Conservation (phyloP, 2,113 vertebrate genomes). For the Paracanthobrama guichenoti region DNA sequence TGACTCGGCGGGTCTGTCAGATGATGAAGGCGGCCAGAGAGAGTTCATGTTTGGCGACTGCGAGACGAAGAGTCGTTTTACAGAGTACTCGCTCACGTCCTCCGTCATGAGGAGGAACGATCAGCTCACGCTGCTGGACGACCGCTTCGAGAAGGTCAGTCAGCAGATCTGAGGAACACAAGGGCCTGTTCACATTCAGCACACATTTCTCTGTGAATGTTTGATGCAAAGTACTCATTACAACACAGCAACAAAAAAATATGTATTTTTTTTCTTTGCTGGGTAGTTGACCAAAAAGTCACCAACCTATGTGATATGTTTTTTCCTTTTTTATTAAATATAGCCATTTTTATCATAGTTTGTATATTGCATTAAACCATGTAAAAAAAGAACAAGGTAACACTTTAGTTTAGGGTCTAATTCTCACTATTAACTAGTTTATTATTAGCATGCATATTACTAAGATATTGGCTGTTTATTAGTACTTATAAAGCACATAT, state of each 20-base stretch:
- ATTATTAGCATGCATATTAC: too few relatives aligned
- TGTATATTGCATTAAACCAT: too few relatives aligned
- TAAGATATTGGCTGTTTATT: too few relatives aligned
- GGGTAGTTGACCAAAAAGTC: too few relatives aligned
- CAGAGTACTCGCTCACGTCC: slow-evolving; percentile 92
- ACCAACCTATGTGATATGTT: too few relatives aligned
- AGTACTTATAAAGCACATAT: too few relatives aligned
- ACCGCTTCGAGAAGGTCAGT: slow-evolving; percentile 93
- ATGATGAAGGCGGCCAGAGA: slow-evolving; percentile 48
- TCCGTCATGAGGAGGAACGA: slow-evolving; percentile 94
- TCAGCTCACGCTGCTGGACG: slow-evolving; percentile 90
- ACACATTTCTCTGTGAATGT: background rate
- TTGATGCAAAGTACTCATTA: background rate
- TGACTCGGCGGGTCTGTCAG: slow-evolving; percentile 78
- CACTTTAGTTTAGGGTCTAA: too few relatives aligned
- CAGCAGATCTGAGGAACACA: background rate
- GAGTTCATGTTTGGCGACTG: slow-evolving; percentile 87
- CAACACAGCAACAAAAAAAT: background rate
- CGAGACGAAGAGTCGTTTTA: slow-evolving; percentile 95
- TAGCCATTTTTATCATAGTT: too few relatives aligned
- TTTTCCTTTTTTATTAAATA: too few relatives aligned
- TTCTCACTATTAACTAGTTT: too few relatives aligned
- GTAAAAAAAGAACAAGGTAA: too few relatives aligned
- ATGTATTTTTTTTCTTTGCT: too few relatives aligned
- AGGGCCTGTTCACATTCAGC: background rate